Conservation (phyloP, 2,888 invertebrate species). For the Philhelius pedissequus region DNA sequence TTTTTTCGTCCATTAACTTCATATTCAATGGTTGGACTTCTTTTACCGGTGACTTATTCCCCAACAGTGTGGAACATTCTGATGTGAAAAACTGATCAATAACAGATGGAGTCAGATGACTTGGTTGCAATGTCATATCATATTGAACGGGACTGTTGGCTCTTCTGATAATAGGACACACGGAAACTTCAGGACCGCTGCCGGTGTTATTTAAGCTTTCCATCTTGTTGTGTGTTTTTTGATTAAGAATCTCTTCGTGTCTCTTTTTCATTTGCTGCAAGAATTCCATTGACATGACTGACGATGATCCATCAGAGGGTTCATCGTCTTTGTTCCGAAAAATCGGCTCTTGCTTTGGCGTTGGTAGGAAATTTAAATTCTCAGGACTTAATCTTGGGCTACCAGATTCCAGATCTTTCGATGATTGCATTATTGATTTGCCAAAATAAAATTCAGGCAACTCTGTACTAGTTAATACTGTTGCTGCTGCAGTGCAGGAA, state of each 20-base stretch:
- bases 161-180: background rate
- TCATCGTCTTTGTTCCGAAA: background rate
- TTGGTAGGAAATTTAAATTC: background rate
- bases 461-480: background rate
- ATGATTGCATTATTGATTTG: conserved; percentile 25
- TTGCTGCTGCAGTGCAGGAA: background rate
- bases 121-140: background rate
- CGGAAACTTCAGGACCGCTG: background rate
- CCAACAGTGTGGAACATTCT: background rate
- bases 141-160: conserved; percentile 7
- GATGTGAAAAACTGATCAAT: conserved; percentile 41
- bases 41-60: background rate
- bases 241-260: conserved; percentile 30
- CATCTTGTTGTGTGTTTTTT: background rate
- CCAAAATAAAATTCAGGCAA: conserved; percentile 1
- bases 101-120: conserved; percentile 14
- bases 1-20: background rate
- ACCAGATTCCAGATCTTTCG: conserved; percentile 27
- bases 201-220: background rate
- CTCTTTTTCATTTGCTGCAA: conserved; percentile 59
- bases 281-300: conserved; percentile 40
- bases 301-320: background rate
- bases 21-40: background rate
- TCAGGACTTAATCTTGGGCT: background rate
- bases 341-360: background rate